These are phyloP conservation scores for Capitulum mitella DNA, from an alignment of 2,888 invertebrate genomes.

Conservation along the genomic window DNA sequence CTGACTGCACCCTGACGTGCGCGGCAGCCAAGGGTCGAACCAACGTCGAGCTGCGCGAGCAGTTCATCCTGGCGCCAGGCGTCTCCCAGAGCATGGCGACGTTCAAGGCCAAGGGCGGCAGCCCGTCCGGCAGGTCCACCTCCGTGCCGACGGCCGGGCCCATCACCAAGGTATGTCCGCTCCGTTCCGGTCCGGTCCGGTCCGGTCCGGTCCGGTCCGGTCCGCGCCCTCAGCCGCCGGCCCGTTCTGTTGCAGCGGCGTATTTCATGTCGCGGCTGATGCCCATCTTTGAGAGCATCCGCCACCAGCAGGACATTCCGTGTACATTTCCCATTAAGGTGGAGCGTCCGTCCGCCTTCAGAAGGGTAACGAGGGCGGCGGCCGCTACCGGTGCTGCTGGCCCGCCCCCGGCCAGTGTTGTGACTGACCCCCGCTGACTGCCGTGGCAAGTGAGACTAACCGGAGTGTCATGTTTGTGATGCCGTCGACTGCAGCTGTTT, in stretches of 20 bases:
- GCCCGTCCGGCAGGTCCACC: slow-evolving; percentile 42
- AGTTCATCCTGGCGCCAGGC: slow-evolving; percentile 97
- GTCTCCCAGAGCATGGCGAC: slow-evolving; percentile 98
- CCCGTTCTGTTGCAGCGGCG: slow-evolving; percentile 49
- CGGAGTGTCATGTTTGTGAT: no score
- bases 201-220: neutral
- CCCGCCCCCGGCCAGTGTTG: neutral
- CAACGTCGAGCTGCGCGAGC: slow-evolving; percentile 98
- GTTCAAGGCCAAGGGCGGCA: slow-evolving; percentile 75
- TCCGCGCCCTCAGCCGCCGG: neutral
- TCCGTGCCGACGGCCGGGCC: slow-evolving; percentile 65
- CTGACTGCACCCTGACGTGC: no score
- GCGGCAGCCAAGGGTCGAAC: slow-evolving; percentile 96
- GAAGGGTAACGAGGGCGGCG: neutral
- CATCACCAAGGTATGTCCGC: slow-evolving; percentile 81
- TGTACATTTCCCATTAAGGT: neutral
- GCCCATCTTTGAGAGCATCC: slow-evolving; percentile 89
- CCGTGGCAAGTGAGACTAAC: no score
- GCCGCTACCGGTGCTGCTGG: neutral
- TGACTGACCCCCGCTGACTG: neutral
- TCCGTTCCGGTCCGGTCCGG: slow-evolving; percentile 27
- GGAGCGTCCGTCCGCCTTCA: neutral
- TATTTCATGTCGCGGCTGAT: slow-evolving; percentile 91
- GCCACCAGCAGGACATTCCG: slow-evolving; percentile 49
- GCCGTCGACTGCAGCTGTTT: no score